Percentiles rank a stretch among this genome's conserved stretches.
Conservation (phyloP, 2,888 invertebrate species). For the Thecocarcelia acutangulata region DNA sequence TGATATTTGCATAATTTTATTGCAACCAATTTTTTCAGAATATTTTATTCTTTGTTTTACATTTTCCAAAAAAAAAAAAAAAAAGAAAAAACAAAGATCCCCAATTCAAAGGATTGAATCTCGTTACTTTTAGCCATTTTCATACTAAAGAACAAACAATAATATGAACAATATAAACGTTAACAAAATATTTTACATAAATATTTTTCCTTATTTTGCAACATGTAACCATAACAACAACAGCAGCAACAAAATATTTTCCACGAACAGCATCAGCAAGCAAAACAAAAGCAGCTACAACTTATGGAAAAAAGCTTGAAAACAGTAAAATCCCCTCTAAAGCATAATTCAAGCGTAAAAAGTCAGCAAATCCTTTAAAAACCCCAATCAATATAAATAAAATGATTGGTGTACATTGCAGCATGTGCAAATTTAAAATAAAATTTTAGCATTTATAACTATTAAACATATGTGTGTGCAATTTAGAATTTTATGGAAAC, state of each 20-base stretch:
- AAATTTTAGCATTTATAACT: too few relatives aligned
- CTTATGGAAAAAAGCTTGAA: too few relatives aligned
- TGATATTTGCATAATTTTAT: conserved; percentile 63
- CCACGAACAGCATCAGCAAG: not conserved
- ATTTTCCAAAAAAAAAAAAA: not conserved
- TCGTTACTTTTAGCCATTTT: not conserved
- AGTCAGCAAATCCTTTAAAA: conserved; percentile 59
- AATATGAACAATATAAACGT: conserved; percentile 4
- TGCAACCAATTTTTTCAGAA: conserved; percentile 40
- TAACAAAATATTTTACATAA: conserved; percentile 28
- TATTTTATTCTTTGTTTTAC: not conserved
- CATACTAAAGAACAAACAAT: not conserved
- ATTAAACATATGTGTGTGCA: too few relatives aligned
- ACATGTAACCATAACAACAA: conserved; percentile 1
- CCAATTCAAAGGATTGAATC: conserved; percentile 5
- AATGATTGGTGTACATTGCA: conserved; percentile 34
- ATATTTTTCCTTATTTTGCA: not conserved
- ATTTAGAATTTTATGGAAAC: too few relatives aligned
- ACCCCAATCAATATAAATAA: conserved; percentile 55
- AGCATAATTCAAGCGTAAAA: conserved; percentile 55
- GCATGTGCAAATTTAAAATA: not conserved
- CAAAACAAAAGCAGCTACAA: conserved; percentile 10
- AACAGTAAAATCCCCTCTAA: conserved; percentile 35
- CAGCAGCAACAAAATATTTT: not conserved
- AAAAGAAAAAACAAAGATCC: too few relatives aligned